phyloP scores from a whole-genome alignment of 1,140 invertebrate genomes.

The Pachyrhynchus sulphureomaculatus region DNA sequence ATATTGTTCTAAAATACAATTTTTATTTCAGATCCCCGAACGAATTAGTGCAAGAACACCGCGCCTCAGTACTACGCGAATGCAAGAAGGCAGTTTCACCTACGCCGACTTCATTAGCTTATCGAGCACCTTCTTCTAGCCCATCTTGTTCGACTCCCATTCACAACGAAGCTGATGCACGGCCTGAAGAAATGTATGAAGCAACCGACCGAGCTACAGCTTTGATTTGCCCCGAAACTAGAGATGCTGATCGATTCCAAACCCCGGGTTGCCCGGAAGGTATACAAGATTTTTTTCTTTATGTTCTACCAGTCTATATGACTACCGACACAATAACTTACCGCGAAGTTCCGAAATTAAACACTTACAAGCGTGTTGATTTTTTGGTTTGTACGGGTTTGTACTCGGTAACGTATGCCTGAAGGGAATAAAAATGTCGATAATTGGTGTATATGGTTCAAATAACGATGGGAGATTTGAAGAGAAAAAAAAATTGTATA shows the following conservation, averaged over 20 bases:
- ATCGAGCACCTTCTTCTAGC: constrained; percentile 43
- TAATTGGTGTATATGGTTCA: too few relatives aligned
- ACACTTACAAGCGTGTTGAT: too few relatives aligned
- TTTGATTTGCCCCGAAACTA: constrained; percentile 46
- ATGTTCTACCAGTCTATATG: too few relatives aligned
- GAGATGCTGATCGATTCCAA: constrained; percentile 43
- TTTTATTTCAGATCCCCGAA: constrained; percentile 41
- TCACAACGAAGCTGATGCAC: constrained; percentile 47
- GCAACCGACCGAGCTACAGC: constrained; percentile 48
- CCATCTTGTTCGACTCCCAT: constrained; percentile 42
- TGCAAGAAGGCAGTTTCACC: constrained; percentile 56
- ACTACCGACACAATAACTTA: too few relatives aligned
- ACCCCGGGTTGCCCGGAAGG: constrained; percentile 55
- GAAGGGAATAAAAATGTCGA: too few relatives aligned
- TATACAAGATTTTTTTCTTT: constrained; percentile 28
- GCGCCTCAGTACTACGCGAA: constrained; percentile 68
- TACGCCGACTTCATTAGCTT: constrained; percentile 43
- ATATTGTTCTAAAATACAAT: too few relatives aligned
- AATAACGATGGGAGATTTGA: too few relatives aligned
- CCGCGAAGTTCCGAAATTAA: too few relatives aligned
- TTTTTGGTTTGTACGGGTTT: too few relatives aligned
- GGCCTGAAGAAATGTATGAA: constrained; percentile 43
- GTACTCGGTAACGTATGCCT: too few relatives aligned
- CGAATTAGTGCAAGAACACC: constrained; percentile 52
- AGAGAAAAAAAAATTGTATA: too few relatives aligned